These are phyloP conservation scores for Drosophila peninsularis DNA, from an alignment of 2,888 invertebrate genomes.

Conservation along the genomic window DNA sequence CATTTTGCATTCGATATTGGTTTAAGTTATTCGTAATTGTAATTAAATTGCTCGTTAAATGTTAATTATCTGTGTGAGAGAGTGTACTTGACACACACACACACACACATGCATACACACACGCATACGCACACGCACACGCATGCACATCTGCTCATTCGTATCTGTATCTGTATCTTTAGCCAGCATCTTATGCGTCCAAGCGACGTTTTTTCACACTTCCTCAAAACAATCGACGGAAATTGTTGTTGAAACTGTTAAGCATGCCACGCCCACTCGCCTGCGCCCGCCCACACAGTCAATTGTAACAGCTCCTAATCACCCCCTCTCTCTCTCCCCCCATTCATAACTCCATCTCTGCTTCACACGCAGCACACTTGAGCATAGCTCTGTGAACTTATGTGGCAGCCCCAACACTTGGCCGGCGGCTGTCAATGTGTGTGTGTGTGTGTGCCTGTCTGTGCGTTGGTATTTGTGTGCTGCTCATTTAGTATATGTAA, in stretches of 20 bases:
- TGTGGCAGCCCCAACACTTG: conserved; percentile 10
- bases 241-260: conserved; percentile 57
- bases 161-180: conserved; percentile 12
- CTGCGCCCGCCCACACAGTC: not conserved
- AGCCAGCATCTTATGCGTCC: conserved; percentile 24
- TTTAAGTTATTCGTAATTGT: conserved; percentile 62
- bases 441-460: conserved; percentile 7
- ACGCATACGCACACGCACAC: conserved; percentile 38
- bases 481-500: conserved; percentile 55
- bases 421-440: conserved; percentile 5
- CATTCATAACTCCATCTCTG: conserved; percentile 8
- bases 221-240: conserved; percentile 60
- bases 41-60: conserved; percentile 69
- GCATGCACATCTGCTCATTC: conserved; percentile 24
- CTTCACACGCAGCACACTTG: conserved; percentile 28
- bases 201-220: conserved; percentile 39
- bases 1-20: conserved; percentile 48
- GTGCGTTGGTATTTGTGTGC: conserved; percentile 28
- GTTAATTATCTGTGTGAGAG: conserved; percentile 31
- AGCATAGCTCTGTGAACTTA: conserved; percentile 17
- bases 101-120: not conserved
- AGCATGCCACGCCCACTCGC: conserved; percentile 3
- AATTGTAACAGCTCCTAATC: conserved; percentile 1
- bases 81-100: conserved; percentile 16
- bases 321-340: not conserved